A percentile compares a stretch with the other conserved stretches of the same genome.
Conservation (phyloP, 1,140 invertebrate genomes). For the Calosoma granatense region DNA sequence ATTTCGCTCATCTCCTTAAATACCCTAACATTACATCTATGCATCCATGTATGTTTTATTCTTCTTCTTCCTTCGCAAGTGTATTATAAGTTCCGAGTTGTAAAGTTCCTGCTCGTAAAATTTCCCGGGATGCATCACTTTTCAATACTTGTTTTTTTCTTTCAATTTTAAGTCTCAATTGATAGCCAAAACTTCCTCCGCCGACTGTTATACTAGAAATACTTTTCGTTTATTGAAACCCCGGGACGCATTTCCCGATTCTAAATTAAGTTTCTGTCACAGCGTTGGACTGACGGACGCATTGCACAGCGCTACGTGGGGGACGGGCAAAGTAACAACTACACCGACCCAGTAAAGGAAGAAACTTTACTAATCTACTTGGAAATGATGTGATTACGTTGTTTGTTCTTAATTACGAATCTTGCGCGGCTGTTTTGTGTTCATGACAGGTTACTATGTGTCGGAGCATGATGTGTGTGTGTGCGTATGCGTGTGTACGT, state of each 20-base stretch:
- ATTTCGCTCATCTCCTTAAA: too few relatives aligned
- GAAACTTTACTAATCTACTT: constrained; percentile 7
- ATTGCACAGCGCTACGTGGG: not conserved
- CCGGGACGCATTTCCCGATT: not conserved
- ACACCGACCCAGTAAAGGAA: too few relatives aligned
- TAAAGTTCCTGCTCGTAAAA: not conserved
- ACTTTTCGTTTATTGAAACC: not conserved
- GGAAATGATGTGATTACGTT: constrained; percentile 5
- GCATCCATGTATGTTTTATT: too few relatives aligned
- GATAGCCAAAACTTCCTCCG: not conserved
- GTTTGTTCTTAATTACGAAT: constrained; percentile 3
- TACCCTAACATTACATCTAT: too few relatives aligned
- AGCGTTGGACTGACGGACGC: not conserved
- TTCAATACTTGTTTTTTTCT: not conserved
- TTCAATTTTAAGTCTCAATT: not conserved
- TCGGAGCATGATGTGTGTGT: not conserved
- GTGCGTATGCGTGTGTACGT: not conserved
- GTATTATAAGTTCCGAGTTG: too few relatives aligned
- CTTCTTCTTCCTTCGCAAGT: too few relatives aligned
- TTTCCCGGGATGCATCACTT: not conserved
- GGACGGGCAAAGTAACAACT: too few relatives aligned
- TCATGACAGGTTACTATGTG: not conserved
- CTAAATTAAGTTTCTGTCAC: not conserved
- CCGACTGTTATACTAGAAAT: not conserved
- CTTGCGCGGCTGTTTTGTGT: not conserved